These are phyloP conservation scores for Ptychodera flava DNA, from an alignment of 35 echinoderm and acorn worm species.

Conservation along the genomic window DNA sequence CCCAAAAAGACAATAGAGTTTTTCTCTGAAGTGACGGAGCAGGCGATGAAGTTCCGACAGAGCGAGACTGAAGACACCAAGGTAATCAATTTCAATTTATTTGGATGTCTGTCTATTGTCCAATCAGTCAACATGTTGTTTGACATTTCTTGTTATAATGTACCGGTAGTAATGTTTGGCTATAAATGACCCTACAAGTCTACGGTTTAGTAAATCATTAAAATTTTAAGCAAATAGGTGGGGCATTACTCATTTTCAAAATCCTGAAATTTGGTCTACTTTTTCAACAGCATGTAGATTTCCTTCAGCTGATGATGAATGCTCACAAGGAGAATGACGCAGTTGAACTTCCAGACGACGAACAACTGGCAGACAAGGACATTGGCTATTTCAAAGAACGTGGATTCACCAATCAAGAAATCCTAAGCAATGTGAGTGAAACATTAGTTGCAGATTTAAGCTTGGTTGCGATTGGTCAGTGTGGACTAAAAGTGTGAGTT, in stretches of 20 bases:
- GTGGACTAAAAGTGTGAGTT: too few species aligned
- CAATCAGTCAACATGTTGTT: too few species aligned
- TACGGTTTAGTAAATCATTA: too few species aligned
- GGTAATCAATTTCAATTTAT: constrained; percentile 15
- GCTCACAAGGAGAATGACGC: constrained; percentile 39
- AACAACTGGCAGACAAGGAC: neutral
- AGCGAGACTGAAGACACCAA: neutral
- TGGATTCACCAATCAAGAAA: neutral
- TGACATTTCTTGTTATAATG: too few species aligned
- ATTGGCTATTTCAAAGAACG: neutral
- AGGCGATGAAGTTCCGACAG: constrained; percentile 12
- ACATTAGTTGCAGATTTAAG: too few species aligned
- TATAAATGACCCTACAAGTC: too few species aligned
- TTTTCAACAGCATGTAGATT: constrained; percentile 27
- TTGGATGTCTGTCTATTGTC: too few species aligned
- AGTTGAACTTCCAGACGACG: neutral
- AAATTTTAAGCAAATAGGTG: too few species aligned
- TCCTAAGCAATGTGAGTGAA: neutral
- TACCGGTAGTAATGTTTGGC: too few species aligned
- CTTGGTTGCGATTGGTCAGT: too few species aligned
- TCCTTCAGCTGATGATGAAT: constrained; percentile 66
- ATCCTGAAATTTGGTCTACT: too few species aligned
- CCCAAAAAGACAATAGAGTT: constrained; percentile 16
- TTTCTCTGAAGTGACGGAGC: constrained; percentile 22
- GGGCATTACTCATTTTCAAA: too few species aligned